Percentiles rank a stretch among this genome's conserved stretches.
These are phyloP conservation scores for Antheraea pernyi DNA, from an alignment of 1,140 invertebrate species.

Conservation along the genomic window DNA sequence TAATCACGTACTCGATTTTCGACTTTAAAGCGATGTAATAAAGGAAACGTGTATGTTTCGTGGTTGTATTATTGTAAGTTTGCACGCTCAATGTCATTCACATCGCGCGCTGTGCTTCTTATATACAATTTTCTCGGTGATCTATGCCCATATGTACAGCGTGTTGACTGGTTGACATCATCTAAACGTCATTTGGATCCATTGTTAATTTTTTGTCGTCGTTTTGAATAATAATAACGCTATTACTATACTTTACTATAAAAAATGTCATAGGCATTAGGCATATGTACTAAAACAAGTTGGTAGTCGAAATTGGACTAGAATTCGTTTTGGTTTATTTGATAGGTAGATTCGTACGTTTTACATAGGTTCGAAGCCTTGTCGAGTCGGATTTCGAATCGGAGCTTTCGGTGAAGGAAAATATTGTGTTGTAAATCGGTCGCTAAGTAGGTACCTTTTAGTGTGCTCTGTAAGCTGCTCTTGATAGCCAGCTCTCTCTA, in stretches of 20 bases:
- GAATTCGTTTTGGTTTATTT: too few species aligned
- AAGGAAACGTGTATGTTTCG: neutral
- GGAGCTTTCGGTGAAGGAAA: too few species aligned
- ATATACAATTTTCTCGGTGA: conserved; percentile 2
- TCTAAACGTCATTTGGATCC: neutral
- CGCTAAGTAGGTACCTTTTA: too few species aligned
- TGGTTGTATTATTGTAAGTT: conserved; percentile 11
- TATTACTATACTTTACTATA: neutral
- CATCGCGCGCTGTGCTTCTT: neutral
- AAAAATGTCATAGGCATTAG: neutral
- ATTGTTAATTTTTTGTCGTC: neutral
- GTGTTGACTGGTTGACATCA: neutral
- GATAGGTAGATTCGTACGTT: too few species aligned
- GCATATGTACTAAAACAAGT: neutral
- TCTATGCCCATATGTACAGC: neutral
- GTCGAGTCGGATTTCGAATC: too few species aligned
- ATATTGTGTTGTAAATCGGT: too few species aligned
- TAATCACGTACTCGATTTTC: neutral
- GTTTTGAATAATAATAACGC: neutral
- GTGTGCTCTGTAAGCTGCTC: too few species aligned
- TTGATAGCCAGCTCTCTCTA: too few species aligned
- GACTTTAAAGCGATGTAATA: neutral
- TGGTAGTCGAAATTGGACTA: neutral
- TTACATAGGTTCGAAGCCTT: too few species aligned
- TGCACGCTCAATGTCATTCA: conserved; percentile 19